These are phyloP conservation scores for Rhamnusium bicolor DNA, from an alignment of 2,888 invertebrate genomes.

Conservation along the genomic window DNA sequence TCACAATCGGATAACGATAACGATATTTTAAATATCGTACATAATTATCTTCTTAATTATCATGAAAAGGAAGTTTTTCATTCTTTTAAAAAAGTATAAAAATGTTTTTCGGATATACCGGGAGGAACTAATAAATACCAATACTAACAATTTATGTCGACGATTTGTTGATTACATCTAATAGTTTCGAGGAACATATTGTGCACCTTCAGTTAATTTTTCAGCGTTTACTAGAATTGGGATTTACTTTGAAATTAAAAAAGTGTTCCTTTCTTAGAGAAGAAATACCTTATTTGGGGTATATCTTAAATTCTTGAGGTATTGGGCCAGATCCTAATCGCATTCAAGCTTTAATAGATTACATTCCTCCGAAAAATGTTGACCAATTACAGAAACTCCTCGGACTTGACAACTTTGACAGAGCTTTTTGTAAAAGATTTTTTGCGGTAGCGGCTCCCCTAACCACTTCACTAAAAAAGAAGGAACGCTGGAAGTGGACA, in stretches of 20 bases:
- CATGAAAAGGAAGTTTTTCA: background rate
- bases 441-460: background rate
- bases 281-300: background rate
- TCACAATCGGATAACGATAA: background rate
- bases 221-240: background rate
- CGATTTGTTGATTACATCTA: background rate
- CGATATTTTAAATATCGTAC: background rate
- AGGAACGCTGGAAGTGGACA: too few relatives aligned
- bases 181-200: slow-evolving; percentile 1
- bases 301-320: background rate
- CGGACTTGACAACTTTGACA: background rate
- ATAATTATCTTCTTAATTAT: background rate
- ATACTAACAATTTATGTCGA: slow-evolving; percentile 18
- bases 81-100: slow-evolving; percentile 3
- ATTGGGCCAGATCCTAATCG: background rate
- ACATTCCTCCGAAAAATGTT: background rate
- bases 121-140: slow-evolving; percentile 26
- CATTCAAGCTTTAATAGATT: background rate
- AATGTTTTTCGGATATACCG: slow-evolving; percentile 35
- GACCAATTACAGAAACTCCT: background rate
- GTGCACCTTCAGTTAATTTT: background rate
- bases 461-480: too few relatives aligned
- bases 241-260: background rate
- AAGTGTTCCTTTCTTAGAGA: background rate
- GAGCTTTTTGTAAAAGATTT: background rate